Evolutionary conservation across 2,888 invertebrate species (phyloP), one percentile per base, ranked within the genome.

Genomic region (Ormyrus labotus): DNA sequence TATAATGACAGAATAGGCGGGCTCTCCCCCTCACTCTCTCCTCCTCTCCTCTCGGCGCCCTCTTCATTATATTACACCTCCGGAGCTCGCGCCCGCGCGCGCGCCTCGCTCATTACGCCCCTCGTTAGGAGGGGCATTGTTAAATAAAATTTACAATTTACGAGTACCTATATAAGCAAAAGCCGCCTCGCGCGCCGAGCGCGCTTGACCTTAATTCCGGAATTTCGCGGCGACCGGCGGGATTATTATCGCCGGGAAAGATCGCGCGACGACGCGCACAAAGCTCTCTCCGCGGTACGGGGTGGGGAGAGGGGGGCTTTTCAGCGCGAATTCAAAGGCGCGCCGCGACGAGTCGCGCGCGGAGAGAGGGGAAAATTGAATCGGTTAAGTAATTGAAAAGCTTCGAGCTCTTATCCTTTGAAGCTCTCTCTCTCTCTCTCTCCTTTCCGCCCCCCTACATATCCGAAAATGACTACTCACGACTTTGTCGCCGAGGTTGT

Each of bases 401-500:
- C 45, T 9, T 11, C 55, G 13, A 5, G 55, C 13, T 5, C 68
- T 19, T 6, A n/a, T 11, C 64, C 47, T 64, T n/a, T 64, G 63
- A 48, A 47, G 63, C 10, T 10, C 6, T 1, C 53, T 34, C 34
- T 58, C 70, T 70, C 19, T 60, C 58, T 19, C 19, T 6, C 1
- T 51, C 6, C 5, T 8, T 69, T 11, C 34, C 34, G 34, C 34
- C 2, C 34, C 34, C 4, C 34, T 34, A 4, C 4, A 4, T 57
- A 70, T 77, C 70, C n/a, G 77, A 77, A 45, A 61, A 6, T 34
- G 45, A 10, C 8, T n/a, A 85, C 90, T 90, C 84, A 90, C 90
- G 84, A 89, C 88, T 89, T 89, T 90, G 81, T 90, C 90, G 51
- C 88, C 87, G 79, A 90, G 85, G 82, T 88, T 89, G 80, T 87